Percentiles rank a stretch among this genome's conserved stretches.
phyloP scores from a whole-genome alignment of 1,140 invertebrate genomes.

The Scaptodrosophila lebanonensis region DNA sequence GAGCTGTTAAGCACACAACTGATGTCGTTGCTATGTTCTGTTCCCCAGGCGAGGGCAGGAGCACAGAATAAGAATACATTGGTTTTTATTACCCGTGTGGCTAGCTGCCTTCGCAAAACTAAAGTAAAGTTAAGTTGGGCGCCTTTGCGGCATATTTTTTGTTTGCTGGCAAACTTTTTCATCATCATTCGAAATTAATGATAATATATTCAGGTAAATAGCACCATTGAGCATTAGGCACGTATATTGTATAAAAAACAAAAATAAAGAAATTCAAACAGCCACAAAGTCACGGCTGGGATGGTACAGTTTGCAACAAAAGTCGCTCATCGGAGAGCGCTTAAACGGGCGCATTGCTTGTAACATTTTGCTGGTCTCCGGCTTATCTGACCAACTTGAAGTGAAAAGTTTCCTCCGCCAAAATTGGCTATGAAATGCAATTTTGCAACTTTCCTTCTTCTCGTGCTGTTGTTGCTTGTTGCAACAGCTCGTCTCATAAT shows the following conservation, averaged over 20 bases:
- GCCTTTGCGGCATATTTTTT: constrained; percentile 4
- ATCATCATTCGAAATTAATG: constrained; percentile 58
- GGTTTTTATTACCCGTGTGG: constrained; percentile 26
- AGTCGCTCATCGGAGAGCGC: constrained; percentile 27
- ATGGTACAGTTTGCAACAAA: not conserved
- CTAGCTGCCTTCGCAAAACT: too few relatives aligned
- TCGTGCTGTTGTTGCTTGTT: constrained; percentile 4
- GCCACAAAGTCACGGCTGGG: constrained; percentile 3
- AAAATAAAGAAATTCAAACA: constrained; percentile 20
- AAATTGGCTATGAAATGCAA: constrained; percentile 65
- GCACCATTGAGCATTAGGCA: constrained; percentile 54
- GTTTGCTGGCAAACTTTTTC: constrained; percentile 22
- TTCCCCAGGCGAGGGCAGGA: too few relatives aligned
- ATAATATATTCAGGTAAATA: constrained; percentile 63
- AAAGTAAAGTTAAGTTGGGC: too few relatives aligned
- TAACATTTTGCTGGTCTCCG: constrained; percentile 8
- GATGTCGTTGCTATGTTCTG: too few relatives aligned
- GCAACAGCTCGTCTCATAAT: constrained; percentile 42
- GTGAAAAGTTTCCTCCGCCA: constrained; percentile 26
- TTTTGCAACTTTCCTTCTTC: constrained; percentile 32
- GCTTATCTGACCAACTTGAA: constrained; percentile 51
- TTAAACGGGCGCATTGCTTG: constrained; percentile 20
- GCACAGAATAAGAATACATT: constrained; percentile 1
- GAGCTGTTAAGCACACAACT: too few relatives aligned
- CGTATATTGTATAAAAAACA: constrained; percentile 20